Conservation (phyloP, 2,113 vertebrate genomes). For the Psephotus haematonotus region DNA sequence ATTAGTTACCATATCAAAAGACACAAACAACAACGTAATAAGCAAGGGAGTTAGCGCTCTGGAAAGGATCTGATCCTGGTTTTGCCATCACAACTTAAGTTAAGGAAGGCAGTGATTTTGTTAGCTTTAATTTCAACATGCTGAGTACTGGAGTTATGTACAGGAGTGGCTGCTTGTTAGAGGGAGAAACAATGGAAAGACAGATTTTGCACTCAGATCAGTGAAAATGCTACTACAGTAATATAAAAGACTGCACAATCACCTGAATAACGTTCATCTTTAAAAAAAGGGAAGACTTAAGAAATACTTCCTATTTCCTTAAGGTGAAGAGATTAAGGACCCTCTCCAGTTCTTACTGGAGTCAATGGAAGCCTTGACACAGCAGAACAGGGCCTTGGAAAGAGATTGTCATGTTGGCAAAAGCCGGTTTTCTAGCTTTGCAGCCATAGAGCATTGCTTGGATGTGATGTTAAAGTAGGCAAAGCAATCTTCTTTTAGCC, state of each 20-base stretch:
- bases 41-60: not conserved
- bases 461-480: not conserved
- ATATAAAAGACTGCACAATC: slow-evolving; percentile 30
- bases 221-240: slow-evolving; percentile 20
- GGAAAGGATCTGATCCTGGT: slow-evolving; percentile 16
- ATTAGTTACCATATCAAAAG: not conserved
- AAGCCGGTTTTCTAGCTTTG: not conserved
- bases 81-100: slow-evolving; percentile 44
- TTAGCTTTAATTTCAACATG: slow-evolving; percentile 47
- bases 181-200: slow-evolving; percentile 32
- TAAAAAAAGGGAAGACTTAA: slow-evolving; percentile 11
- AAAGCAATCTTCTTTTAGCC: not conserved
- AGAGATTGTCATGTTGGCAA: not conserved
- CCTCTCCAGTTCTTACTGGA: not conserved
- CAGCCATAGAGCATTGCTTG: not conserved
- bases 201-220: slow-evolving; percentile 47
- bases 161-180: slow-evolving; percentile 1
- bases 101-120: slow-evolving; percentile 28
- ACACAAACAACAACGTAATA: not conserved
- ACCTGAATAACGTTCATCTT: slow-evolving; percentile 5
- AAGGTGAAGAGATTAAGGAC: not conserved
- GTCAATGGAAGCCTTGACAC: not conserved
- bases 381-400: not conserved
- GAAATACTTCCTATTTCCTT: not conserved
- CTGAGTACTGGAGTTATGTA: slow-evolving; percentile 7